These are phyloP conservation scores for Paratilapia polleni DNA, from an alignment of 2,113 vertebrate genomes.

Conservation along the genomic window DNA sequence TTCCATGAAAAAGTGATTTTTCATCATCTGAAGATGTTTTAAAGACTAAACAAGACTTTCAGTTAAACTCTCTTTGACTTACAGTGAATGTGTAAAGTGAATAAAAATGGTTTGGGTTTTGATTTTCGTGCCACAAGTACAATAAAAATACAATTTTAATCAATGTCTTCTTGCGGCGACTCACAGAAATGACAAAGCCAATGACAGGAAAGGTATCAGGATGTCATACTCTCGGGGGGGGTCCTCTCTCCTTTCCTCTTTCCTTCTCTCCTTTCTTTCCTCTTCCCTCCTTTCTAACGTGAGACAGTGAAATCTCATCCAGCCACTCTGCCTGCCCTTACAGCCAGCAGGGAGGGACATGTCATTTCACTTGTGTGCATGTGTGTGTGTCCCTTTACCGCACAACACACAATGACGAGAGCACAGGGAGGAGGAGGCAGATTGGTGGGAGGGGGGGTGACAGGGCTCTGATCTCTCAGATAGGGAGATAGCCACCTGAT, in stretches of 20 bases:
- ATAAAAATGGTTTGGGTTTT: neutral
- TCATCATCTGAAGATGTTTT: neutral
- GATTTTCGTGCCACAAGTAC: neutral
- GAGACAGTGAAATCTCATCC: constrained; percentile 88
- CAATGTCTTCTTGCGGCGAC: neutral
- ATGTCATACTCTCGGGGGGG: constrained; percentile 35
- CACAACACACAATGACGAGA: constrained; percentile 69
- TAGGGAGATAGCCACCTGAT: constrained; percentile 90
- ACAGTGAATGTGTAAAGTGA: neutral
- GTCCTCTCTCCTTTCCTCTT: constrained; percentile 20
- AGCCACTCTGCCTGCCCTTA: constrained; percentile 73
- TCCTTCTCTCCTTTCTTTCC: constrained; percentile 11
- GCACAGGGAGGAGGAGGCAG: constrained; percentile 50
- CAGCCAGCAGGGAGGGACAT: constrained; percentile 80
- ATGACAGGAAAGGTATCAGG: constrained; percentile 4
- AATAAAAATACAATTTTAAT: neutral
- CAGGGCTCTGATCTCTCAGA: constrained; percentile 88
- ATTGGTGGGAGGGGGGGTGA: constrained; percentile 71
- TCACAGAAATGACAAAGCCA: neutral
- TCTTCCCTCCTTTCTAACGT: constrained; percentile 62
- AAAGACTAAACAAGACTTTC: neutral
- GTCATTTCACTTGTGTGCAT: constrained; percentile 80
- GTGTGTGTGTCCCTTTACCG: constrained; percentile 50
- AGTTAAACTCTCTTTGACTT: neutral
- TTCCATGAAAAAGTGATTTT: neutral